Conservation (phyloP, 1,140 invertebrate genomes). For the Megathymus violae region DNA sequence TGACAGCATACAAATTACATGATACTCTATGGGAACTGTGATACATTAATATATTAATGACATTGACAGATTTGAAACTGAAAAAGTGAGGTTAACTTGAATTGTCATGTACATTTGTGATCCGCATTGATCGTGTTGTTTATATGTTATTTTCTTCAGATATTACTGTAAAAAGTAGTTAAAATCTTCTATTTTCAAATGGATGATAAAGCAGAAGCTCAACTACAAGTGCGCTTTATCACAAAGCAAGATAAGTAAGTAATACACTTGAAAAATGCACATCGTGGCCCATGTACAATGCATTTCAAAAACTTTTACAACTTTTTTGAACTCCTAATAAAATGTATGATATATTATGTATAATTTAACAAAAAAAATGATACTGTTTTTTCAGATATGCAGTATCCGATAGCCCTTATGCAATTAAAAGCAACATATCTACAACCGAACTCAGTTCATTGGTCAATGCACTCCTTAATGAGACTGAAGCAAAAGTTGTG, state of each 20-base stretch:
- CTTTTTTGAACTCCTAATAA: too few species aligned
- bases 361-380: too few species aligned
- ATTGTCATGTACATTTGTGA: not conserved
- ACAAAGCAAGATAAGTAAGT: conserved; percentile 93
- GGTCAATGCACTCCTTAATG: conserved; percentile 91
- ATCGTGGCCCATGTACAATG: conserved; percentile 5
- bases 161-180: too few species aligned
- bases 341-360: too few species aligned
- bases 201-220: conserved; percentile 60
- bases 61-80: not conserved
- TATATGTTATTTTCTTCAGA: conserved; percentile 5
- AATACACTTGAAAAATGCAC: conserved; percentile 19
- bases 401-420: conserved; percentile 92
- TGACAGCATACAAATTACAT: too few species aligned
- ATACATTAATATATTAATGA: too few species aligned
- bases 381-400: conserved; percentile 93
- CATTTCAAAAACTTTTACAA: too few species aligned
- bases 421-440: conserved; percentile 89
- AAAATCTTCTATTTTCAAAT: conserved; percentile 36
- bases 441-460: conserved; percentile 90
- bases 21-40: too few species aligned
- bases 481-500: conserved; percentile 79
- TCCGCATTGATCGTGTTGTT: not conserved
- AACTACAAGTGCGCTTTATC: conserved; percentile 89
- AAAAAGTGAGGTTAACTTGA: not conserved